Evolutionary conservation across 2,113 vertebrate species (phyloP).

Genomic region (Tupaia chinensis): DNA sequence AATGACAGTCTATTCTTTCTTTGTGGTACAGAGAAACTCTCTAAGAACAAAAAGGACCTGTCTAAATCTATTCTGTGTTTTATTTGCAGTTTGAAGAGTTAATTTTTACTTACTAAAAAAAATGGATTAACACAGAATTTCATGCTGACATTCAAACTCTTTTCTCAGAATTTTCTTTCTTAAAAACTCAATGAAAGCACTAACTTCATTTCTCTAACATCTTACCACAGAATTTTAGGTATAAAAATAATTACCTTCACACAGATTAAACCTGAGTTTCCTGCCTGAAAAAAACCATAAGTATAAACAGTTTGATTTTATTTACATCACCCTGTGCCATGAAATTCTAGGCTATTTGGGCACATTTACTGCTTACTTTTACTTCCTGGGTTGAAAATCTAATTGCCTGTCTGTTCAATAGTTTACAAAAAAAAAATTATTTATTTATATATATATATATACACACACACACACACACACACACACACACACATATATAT

Average conservation of each 20-base stretch:
- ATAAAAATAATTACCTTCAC: neutral
- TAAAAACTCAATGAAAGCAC: neutral
- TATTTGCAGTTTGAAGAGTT: neutral
- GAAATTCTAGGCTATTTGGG: neutral
- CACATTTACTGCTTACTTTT: neutral
- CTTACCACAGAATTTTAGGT: neutral
- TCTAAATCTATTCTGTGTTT: neutral
- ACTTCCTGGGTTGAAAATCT: neutral
- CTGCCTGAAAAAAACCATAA: neutral
- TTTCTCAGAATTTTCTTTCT: neutral
- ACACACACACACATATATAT: too few species aligned
- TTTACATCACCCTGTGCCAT: neutral
- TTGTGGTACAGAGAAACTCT: neutral
- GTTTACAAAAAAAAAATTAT: neutral
- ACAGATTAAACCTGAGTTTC: neutral
- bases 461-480: too few species aligned
- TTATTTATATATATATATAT: too few species aligned
- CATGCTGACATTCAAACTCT: neutral
- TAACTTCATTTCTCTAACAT: constrained; percentile 8
- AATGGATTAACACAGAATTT: neutral
- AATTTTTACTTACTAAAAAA: constrained; percentile 9
- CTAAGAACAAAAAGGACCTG: neutral
- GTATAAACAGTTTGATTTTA: constrained; percentile 9
- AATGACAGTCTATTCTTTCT: neutral
- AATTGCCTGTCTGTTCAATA: neutral